Percentiles rank a stretch among this genome's conserved stretches.
These are phyloP conservation scores for Halocaridina rubra DNA, from an alignment of 2,888 invertebrate genomes.

Conservation along the genomic window DNA sequence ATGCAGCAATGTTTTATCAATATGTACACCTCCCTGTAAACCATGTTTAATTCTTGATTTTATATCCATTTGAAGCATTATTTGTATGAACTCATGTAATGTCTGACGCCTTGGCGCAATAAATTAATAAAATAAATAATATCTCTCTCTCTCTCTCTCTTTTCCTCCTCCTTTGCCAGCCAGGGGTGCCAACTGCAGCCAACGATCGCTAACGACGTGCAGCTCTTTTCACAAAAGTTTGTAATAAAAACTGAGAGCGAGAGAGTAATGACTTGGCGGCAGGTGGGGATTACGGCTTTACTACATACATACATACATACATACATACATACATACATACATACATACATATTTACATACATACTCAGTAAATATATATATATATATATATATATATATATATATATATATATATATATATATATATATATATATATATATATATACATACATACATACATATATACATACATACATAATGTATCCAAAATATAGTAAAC, in stretches of 20 bases:
- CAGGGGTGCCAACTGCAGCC: background rate
- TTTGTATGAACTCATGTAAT: no score
- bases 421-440: background rate
- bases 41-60: no score
- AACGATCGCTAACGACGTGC: background rate
- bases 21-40: no score
- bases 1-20: no score
- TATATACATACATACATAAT: background rate
- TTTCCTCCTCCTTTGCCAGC: background rate
- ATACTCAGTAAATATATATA: background rate
- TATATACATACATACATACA: background rate
- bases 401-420: conserved; percentile 16
- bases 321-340: background rate
- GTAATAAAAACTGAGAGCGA: background rate
- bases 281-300: background rate
- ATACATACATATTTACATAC: background rate
- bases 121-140: no score
- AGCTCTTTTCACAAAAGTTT: background rate
- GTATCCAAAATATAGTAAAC: background rate
- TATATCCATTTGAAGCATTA: no score
- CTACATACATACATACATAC: background rate
- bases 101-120: no score
- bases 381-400: conserved; percentile 19
- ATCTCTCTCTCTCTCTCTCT: no score
- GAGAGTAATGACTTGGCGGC: background rate